A percentile compares a stretch with the other conserved stretches of the same genome.
These are phyloP conservation scores for Sapajus apella DNA, from an alignment of 2,113 vertebrate species.

Conservation along the genomic window DNA sequence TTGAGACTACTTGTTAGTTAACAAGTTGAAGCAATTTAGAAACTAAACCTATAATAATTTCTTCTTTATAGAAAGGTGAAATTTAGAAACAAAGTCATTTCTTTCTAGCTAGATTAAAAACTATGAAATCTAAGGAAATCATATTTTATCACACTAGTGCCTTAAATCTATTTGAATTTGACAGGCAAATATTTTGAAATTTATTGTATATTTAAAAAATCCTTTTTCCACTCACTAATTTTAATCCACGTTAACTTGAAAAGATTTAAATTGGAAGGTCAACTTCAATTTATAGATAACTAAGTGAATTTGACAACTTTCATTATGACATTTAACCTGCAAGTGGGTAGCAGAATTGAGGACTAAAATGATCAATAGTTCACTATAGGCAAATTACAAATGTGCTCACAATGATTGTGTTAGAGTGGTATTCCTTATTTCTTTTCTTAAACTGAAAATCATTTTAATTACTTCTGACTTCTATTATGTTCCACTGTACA, in stretches of 20 bases:
- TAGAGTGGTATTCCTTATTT: background rate
- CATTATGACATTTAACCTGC: constrained; percentile 38
- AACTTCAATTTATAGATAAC: constrained; percentile 51
- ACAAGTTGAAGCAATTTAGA: background rate
- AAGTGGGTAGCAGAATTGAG: background rate
- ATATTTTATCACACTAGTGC: background rate
- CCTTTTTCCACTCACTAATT: background rate
- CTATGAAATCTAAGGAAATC: background rate
- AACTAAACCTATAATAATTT: background rate
- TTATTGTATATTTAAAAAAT: constrained; percentile 10
- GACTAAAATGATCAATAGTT: constrained; percentile 32
- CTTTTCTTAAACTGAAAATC: background rate
- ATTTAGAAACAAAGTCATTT: background rate
- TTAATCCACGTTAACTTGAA: constrained; percentile 48
- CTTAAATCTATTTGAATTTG: background rate
- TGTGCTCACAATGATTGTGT: background rate
- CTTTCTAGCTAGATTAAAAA: background rate
- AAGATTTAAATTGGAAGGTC: constrained; percentile 61
- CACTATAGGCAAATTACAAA: constrained; percentile 35
- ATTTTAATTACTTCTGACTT: background rate
- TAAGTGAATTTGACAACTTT: constrained; percentile 51
- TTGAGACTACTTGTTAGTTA: background rate
- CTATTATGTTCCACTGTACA: background rate
- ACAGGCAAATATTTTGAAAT: constrained; percentile 6
- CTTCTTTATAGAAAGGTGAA: background rate